Base-by-base conservation (phyloP, 23 tunicate genomes). In the Phallusia fumigata region DNA sequence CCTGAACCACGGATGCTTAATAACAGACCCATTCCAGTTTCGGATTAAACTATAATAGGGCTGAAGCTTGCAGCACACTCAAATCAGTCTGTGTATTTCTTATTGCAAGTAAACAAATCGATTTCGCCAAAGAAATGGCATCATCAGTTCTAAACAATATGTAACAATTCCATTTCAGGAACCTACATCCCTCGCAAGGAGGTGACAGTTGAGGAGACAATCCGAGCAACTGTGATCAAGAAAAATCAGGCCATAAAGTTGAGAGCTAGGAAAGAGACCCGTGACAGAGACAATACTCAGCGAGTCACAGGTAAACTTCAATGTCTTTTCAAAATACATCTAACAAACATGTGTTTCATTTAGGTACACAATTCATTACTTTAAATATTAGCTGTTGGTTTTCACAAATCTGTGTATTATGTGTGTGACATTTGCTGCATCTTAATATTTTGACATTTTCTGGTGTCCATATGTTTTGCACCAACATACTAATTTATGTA, bases 151-250 rank as follows among this genome's bases (percentile, higher is more conserved):
- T n/a, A n/a, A n/a, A n/a, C n/a, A n/a, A n/a, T n/a, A n/a, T n/a
- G 47, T 5, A 40, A 40, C 10, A 10, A 40, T 40, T n/a, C n/a
- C n/a, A 24, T 58, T 58, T 35, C 35, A 86, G 95, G 90, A 33
- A 95, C 99, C 13, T 95, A 95, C 87, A 90, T 83, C 53, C 99
- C 99, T 28, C 92, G 99, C 65, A 95, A 95, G 65, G 99, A 95
- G 47, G 92, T 86, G 3, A 18, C 88, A 18, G 86, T 86, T n/a
- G 89, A 80, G 21, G 92, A 87, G 47, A 74, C 82, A 19, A 78
- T 95, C 33, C 83, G 89, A 24, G 95, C 99, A 19, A 79, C 91
- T 65, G 86, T 90, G 32, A 95, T 95, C 81, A 84, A 84, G 81
- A 84, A 77, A 26, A 95, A 95, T 33, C 95, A 95, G 52, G 99